Evolutionary conservation across 2,797 vertebrate genomes (phyloP), one percentile per base, ranked within the genome.

Genomic region (Mormyrus proboscirostris): DNA sequence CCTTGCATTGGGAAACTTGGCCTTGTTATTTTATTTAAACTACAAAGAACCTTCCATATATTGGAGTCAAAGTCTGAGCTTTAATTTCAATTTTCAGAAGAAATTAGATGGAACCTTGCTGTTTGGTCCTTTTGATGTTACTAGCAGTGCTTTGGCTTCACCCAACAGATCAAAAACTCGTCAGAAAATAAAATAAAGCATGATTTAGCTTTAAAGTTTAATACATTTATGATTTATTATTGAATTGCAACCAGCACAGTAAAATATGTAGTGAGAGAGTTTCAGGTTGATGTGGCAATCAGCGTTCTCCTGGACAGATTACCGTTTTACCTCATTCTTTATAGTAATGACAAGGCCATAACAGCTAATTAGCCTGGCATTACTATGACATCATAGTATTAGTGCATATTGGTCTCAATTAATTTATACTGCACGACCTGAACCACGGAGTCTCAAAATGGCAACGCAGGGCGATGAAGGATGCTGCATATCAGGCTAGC

Each of bases 1-100:
- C 82, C 22, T 51, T 85, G 22, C 8, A 51, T 49, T 49, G 22
- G 47, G 82, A 47, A 85, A 25, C 44, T 85, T 85, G 82, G 82
- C 82, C 49, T 85, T 85, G 82, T 51, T 85, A 85, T 85, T 82
- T 82, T 7, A 82, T 41, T 82, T 82, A 51, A 85, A 85, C 82
- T 85, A 85, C 82, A 85, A 85, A 85, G 82, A 47, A 85, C 44
- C 4, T 85, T 51, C 82, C n/a, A 2, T 85, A 85, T 16, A 85
- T n/a, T 85, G 44, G 47, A 85, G 82, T 49, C n/a, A 84, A 22
- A 84, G 82, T 29, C n/a, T 12, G n/a, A 5, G 12, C 47, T 49
- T 51, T 29, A 84, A 84, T 84, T 84, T 51, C n/a, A 84, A 85
- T 82, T n/a, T 82, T 41, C 76, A 14, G 82, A 49, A 51, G 82